Base-by-base conservation (phyloP, 1,140 invertebrate genomes). In the Zaprionus gabonicus region DNA sequence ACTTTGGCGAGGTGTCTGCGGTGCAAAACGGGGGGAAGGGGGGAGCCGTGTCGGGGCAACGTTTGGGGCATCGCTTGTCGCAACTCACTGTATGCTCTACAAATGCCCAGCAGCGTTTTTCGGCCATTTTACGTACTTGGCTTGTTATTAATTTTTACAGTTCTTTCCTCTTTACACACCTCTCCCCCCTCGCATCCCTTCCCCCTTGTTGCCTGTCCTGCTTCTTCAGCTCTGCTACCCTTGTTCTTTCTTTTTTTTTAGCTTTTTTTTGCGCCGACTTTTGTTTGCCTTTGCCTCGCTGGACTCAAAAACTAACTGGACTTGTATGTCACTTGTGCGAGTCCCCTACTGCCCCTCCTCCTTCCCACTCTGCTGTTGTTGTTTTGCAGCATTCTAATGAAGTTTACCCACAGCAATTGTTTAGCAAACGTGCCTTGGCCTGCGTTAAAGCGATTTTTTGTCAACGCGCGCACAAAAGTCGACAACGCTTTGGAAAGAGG, bases 401-500 rank as follows among this genome's bases (percentile, higher is more conserved):
- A 90, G 85, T 90, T 90, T 90, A 90, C 85, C 86, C 82, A 90
- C 85, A 90, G 85, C 85, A 82, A 90, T 90, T 90, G 85, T 90
- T 90, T 90, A 90, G 85, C 81, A 90, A 90, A 90, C 85, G 85
- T 90, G 85, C 85, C 85, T 90, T 90, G 85, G 85, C 85, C 85
- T 90, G 81, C 85, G 85, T 90, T 90, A 76, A 90, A 90, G 88
- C 85, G 85, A 83, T 90, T 88, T 87, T 88, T 88, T 88, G 85
- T 90, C 86, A 88, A 90, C 85, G 85, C 84, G 84, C 84, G 81
- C 84, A 87, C 84, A 87, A 87, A 87, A 83, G 66, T 83, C 72
- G 68, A 68, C 63, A 62, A 38, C 70, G 51, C 23, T 71, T 71
- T 41, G 38, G 5, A 57, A 31, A 25, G 23, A 57, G 20, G 25